A percentile compares a stretch with the other conserved stretches of the same genome.
Evolutionary conservation across 2,113 vertebrate species (phyloP).

Genomic region (Elanus axillaris): DNA sequence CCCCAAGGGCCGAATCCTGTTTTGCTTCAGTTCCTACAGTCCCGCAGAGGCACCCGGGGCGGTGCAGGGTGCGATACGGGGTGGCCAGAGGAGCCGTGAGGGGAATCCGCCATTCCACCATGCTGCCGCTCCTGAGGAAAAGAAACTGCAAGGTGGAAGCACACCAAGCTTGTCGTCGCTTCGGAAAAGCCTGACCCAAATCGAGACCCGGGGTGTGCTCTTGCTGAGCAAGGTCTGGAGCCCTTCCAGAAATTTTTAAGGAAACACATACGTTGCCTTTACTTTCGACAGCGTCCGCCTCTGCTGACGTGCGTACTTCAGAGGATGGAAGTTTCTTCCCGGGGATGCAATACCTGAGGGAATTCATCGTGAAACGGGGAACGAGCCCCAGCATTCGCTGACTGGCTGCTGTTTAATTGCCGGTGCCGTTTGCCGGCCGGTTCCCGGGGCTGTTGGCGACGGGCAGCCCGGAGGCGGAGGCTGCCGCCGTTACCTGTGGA

Average conservation of each 20-base stretch:
- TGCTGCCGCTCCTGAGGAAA: background rate
- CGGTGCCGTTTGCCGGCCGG: background rate
- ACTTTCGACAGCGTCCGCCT: fast-evolving
- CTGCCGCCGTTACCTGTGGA: fast-evolving
- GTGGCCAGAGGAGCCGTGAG: background rate
- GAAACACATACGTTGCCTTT: background rate
- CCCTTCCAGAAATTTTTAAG: background rate
- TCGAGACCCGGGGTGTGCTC: no score
- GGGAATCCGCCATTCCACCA: fast-evolving
- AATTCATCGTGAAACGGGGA: background rate
- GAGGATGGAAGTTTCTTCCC: background rate
- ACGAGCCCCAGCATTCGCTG: fast-evolving
- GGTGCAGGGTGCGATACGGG: background rate
- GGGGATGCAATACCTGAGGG: fast-evolving
- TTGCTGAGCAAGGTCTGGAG: background rate
- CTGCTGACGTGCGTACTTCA: fast-evolving
- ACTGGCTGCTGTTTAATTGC: background rate
- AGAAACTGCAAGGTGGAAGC: background rate
- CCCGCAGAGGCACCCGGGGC: fast-evolving
- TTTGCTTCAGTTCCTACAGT: fast-evolving
- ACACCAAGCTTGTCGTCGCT: fast-evolving
- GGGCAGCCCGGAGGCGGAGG: fast-evolving
- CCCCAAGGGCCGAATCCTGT: background rate
- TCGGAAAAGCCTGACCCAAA: background rate
- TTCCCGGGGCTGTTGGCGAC: background rate